Evolutionary conservation across 2,797 vertebrate genomes (phyloP).

Genomic region (Parauchenoglanis ngamensis): DNA sequence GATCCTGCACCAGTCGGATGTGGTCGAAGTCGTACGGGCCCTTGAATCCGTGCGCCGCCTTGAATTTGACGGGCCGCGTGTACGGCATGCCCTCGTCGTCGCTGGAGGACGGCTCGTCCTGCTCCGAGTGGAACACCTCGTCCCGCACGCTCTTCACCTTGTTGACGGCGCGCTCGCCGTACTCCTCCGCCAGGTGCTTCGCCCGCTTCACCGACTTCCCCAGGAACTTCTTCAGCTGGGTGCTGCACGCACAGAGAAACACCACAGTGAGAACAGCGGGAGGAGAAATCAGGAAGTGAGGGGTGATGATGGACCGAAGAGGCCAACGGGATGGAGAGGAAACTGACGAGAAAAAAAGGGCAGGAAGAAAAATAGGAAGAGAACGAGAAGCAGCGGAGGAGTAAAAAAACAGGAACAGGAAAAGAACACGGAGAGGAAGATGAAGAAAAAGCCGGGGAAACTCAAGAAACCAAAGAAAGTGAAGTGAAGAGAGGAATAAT

Average conservation of each 20-base stretch:
- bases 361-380: background rate
- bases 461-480: background rate
- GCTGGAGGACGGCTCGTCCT: conserved; percentile 95
- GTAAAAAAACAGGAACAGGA: background rate
- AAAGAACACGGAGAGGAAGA: background rate
- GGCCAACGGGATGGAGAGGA: background rate
- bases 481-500: background rate
- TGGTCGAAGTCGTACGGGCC: conserved; percentile 99
- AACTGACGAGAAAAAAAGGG: background rate
- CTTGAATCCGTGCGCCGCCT: conserved; percentile 97
- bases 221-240: conserved; percentile 94
- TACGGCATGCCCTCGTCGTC: conserved; percentile 99
- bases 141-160: conserved; percentile 98
- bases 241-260: conserved; percentile 73
- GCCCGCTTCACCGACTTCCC: conserved; percentile 97
- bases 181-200: conserved; percentile 95
- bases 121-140: conserved; percentile 98
- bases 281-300: background rate
- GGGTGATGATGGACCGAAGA: background rate
- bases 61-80: conserved; percentile 95
- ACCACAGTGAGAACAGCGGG: background rate
- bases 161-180: conserved; percentile 95
- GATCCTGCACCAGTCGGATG: conserved; percentile 95
- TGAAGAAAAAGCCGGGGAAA: background rate
- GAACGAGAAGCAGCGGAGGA: background rate